A percentile compares a stretch with the other conserved stretches of the same genome.
Evolutionary conservation across 2,113 vertebrate genomes (phyloP).

Genomic region (Lasiurus borealis): DNA sequence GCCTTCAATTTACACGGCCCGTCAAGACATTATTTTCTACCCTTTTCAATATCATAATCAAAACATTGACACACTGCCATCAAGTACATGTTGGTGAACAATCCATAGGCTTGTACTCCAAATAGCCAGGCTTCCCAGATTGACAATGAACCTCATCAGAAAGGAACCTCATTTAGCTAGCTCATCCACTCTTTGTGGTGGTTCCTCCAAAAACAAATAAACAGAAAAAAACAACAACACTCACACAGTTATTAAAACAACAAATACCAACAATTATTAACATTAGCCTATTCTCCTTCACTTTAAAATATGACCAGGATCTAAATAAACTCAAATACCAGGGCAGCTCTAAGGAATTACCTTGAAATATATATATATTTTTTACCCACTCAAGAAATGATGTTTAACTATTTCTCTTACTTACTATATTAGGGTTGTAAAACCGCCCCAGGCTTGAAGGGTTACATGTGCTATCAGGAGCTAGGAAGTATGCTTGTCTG

Average conservation of each 20-base stretch:
- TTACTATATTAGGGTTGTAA: not conserved
- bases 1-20: not conserved
- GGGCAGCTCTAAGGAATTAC: not conserved
- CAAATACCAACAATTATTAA: constrained; percentile 10
- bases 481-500: not conserved
- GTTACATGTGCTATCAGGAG: not conserved
- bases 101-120: not conserved
- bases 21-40: not conserved
- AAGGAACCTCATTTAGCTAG: not conserved
- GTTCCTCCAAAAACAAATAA: not conserved
- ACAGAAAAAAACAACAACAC: no score
- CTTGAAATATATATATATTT: constrained; percentile 1
- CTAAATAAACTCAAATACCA: constrained; percentile 47
- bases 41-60: not conserved
- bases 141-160: not conserved
- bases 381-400: not conserved
- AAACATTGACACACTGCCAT: not conserved
- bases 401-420: not conserved
- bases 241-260: not conserved
- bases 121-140: not conserved
- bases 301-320: not conserved
- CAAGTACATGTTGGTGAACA: not conserved
- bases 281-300: not conserved
- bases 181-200: not conserved
- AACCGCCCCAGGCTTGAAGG: not conserved